Base-by-base conservation (phyloP, 2,113 vertebrate genomes). In the Aplodontia rufa region DNA sequence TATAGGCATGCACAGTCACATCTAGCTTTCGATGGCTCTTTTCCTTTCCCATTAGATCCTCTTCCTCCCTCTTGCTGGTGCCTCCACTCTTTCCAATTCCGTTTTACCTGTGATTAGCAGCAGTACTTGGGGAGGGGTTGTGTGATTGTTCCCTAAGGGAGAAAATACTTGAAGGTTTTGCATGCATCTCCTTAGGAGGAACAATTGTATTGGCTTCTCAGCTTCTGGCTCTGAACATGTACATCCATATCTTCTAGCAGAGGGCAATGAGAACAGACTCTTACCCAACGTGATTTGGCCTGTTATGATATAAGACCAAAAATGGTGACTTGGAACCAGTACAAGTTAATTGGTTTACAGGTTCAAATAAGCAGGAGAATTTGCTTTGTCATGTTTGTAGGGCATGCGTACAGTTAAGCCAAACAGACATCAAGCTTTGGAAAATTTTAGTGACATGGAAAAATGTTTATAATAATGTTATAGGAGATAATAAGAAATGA, bases 401-500 rank as follows among this genome's bases (percentile, higher is more conserved):
- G 32, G 35, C 13, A 4, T 62, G 8, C 80, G 14, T 20, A 69
- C 51, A 69, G 62, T 60, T 62, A 88, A 93, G 47, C 26, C 87
- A 47, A 83, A 74, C 5, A 83, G 60, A 35, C 20, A 20, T 88
- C 42, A 75, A 80, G n/a, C 47, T 88, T 69, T 89, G 74, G 87
- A 87, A 80, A 28, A 17, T 81, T 95, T 93, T 80, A 84, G 49
- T 91, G 60, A 86, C 55, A 26, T 82, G 11, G 14, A n/a, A 81
- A 93, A 74, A 78, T 32, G 4, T 88, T 66, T 85, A 30, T 10
- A 71, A 30, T 62, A 78, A 55, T 71, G 12, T 91, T 72, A 53
- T 3, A 35, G 17, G 30, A 71, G 42, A 32, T 76, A 72, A n/a
- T 14, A 74, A 32, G 4, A 72, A 64, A 69, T 85, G 20, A 87